Base-by-base conservation (phyloP, 2,888 invertebrate species). In the Volucella inanis region DNA sequence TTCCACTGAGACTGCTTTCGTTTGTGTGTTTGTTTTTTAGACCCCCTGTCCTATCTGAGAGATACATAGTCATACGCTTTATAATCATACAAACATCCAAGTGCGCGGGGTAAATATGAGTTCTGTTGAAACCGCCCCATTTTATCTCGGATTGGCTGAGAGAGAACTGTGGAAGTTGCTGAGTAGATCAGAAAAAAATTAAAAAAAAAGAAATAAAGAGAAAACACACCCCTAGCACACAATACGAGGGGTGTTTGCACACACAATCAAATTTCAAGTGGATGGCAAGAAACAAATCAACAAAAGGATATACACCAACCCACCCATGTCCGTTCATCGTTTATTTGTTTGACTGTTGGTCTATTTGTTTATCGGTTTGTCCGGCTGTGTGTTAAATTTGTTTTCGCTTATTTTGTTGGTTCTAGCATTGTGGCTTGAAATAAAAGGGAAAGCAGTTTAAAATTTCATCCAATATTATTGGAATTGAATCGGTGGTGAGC, bases 371-470 rank as follows among this genome's bases (percentile, higher is more conserved):
- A 31, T 31, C 6, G 31, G 31, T 31, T 31, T 31, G 31, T 31
- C 31, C 31, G 31, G 31, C 6, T 31, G 31, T 31, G 6, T 31
- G 31, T 31, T 4, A 0, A 31, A 31, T 31, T 31, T 31, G 31
- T 31, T 31, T 22, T 22, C 22, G 1, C 3, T 31, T 31, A 31
- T 31, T 31, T 6, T 31, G 31, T 31, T 76, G 65, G 61, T 61
- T 68, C 31, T 64, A 55, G 65, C 43, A 57, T 61, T 70, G 55
- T n/a, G 70, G 65, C 62, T 70, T 84, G 15, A 80, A 75, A 70
- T 70, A 84, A 84, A 84, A 84, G 84, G 59, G 84, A 84, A 84
- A 84, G 84, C 84, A 80, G 64, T 84, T 84, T 49, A 84, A 84
- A 78, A 68, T 31, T 78, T 18, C 79, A 83, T 57, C 83, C 80